phyloP scores from a whole-genome alignment of 2,797 vertebrate species.

The Centroberyx gerrardi region DNA sequence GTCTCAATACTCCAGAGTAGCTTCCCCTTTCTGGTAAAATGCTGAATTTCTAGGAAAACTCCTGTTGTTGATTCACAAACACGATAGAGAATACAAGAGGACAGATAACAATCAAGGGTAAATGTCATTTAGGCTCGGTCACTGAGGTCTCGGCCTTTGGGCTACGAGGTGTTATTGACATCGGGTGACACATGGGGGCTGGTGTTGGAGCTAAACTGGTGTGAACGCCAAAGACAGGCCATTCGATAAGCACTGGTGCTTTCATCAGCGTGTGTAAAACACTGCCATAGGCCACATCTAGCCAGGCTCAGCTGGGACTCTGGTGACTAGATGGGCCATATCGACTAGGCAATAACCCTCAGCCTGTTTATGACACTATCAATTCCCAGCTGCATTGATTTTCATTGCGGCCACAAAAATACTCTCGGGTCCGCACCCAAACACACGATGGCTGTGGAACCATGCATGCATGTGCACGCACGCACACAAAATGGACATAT shows the following conservation, averaged over 20 bases:
- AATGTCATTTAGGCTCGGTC: constrained; percentile 33
- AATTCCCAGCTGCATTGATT: constrained; percentile 75
- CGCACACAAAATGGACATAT: neutral
- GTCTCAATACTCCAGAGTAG: neutral
- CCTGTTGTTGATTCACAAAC: constrained; percentile 5
- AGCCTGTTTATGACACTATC: constrained; percentile 68
- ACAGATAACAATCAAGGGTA: constrained; percentile 21
- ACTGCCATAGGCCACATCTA: constrained; percentile 42
- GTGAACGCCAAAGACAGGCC: constrained; percentile 28
- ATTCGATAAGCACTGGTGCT: constrained; percentile 47
- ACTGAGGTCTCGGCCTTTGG: constrained; percentile 20
- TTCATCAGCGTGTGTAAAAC: constrained; percentile 42
- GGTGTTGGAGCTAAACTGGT: constrained; percentile 46
- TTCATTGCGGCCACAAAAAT: constrained; percentile 59
- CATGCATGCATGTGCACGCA: neutral
- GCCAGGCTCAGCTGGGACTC: constrained; percentile 62
- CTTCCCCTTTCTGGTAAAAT: neutral
- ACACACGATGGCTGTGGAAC: constrained; percentile 27
- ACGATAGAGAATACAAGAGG: neutral
- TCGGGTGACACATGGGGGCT: constrained; percentile 23
- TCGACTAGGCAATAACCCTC: constrained; percentile 66
- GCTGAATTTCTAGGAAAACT: neutral
- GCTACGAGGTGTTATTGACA: constrained; percentile 30
- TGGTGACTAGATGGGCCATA: constrained; percentile 56
- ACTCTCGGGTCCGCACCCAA: constrained; percentile 46